phyloP scores from a whole-genome alignment of 2,888 invertebrate genomes.

The Chaitophorus viminalis region DNA sequence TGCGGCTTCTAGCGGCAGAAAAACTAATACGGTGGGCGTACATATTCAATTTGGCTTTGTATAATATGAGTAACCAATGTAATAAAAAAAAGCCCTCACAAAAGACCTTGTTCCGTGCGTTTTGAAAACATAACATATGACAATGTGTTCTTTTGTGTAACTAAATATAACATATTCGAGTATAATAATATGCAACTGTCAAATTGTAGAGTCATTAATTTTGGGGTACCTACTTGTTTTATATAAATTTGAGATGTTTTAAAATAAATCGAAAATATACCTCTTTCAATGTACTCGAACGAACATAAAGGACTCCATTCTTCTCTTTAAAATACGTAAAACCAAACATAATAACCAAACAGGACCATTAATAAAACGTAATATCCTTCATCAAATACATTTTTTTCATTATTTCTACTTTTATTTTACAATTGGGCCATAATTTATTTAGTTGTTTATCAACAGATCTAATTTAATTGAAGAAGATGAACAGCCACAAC shows the following conservation, averaged over 20 bases:
- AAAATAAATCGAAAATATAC: not conserved
- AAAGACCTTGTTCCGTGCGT: slow-evolving; percentile 55
- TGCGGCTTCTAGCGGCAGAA: slow-evolving; percentile 60
- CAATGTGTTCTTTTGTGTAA: slow-evolving; percentile 55
- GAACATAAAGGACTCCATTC: no score
- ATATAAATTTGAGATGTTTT: slow-evolving; percentile 18
- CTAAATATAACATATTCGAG: slow-evolving; percentile 60
- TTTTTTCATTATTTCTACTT: no score
- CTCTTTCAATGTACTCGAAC: no score
- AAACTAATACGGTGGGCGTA: slow-evolving; percentile 62
- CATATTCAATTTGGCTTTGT: slow-evolving; percentile 61
- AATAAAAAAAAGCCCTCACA: slow-evolving; percentile 54
- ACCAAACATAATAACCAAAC: no score
- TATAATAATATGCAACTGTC: slow-evolving; percentile 59
- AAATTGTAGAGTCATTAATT: slow-evolving; percentile 60
- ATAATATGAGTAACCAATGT: slow-evolving; percentile 57
- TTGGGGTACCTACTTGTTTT: slow-evolving; percentile 48
- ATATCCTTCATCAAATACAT: no score
- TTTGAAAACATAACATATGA: slow-evolving; percentile 61
- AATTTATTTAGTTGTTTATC: no score
- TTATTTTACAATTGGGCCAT: no score
- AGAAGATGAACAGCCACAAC: no score
- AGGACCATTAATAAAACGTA: no score
- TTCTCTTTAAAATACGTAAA: no score
- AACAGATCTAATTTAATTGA: no score